Evolutionary conservation across 2,888 invertebrate species (phyloP).

Genomic region (Bellardia bayeri): DNA sequence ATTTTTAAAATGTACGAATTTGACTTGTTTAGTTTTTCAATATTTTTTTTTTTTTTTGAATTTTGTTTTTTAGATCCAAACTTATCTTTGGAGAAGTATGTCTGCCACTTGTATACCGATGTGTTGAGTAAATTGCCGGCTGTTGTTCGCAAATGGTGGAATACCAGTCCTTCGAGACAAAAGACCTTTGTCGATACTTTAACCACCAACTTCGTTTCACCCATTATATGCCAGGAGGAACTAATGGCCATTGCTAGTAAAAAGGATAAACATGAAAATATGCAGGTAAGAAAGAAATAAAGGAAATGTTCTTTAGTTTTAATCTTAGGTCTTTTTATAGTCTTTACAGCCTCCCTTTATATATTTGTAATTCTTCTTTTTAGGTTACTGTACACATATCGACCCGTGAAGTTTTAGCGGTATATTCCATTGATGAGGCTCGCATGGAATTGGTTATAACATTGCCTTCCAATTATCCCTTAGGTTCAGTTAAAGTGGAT

Average conservation of each 20-base stretch:
- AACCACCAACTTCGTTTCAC: conserved; percentile 88
- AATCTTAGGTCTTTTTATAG: too few relatives aligned
- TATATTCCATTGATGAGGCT: conserved; percentile 91
- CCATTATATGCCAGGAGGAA: conserved; percentile 88
- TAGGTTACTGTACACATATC: conserved; percentile 90
- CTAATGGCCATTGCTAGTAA: conserved; percentile 86
- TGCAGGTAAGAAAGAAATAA: conserved; percentile 85
- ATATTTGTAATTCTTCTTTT: too few relatives aligned
- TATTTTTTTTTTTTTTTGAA: conserved; percentile 26
- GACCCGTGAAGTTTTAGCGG: conserved; percentile 91
- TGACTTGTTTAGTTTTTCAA: not conserved
- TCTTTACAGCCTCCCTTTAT: too few relatives aligned
- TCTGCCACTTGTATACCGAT: conserved; percentile 88
- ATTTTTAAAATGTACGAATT: conserved; percentile 19
- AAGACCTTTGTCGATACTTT: conserved; percentile 88
- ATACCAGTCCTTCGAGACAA: conserved; percentile 87
- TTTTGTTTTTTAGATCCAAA: conserved; percentile 76
- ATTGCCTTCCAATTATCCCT: conserved; percentile 93
- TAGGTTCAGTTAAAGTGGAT: conserved; percentile 90
- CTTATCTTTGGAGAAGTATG: conserved; percentile 82
- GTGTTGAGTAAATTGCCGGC: conserved; percentile 89
- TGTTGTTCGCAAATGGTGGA: conserved; percentile 92
- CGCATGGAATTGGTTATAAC: conserved; percentile 91
- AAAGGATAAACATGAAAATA: conserved; percentile 87
- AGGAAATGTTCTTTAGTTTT: not conserved